Evolutionary conservation across 2,888 invertebrate genomes (phyloP).

Genomic region (Lasioglossum leucozonium): DNA sequence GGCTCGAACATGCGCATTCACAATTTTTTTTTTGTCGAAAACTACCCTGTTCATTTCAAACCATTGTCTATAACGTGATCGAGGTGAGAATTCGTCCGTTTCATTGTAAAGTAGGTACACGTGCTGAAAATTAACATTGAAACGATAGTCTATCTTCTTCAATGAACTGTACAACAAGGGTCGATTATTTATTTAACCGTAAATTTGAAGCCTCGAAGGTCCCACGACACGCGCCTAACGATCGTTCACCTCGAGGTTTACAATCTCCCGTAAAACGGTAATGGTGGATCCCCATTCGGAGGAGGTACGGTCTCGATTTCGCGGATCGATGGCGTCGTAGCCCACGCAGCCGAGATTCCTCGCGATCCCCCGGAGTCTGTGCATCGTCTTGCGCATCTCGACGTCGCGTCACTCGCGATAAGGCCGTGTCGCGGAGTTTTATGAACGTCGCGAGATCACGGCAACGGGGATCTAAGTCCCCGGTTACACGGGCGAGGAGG

Average conservation of each 20-base stretch:
- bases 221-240: background rate
- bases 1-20: background rate
- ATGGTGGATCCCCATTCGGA: slow-evolving; percentile 3
- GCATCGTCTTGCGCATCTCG: background rate
- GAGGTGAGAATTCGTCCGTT: too few relatives aligned
- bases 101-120: background rate
- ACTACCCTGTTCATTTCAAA: background rate
- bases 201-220: too few relatives aligned
- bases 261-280: slow-evolving; percentile 1
- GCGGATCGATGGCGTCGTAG: slow-evolving; percentile 33
- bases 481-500: background rate
- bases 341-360: slow-evolving; percentile 51
- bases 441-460: slow-evolving; percentile 38
- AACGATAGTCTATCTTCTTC: too few relatives aligned
- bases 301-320: slow-evolving; percentile 32
- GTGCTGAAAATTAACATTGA: too few relatives aligned
- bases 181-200: background rate
- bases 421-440: slow-evolving; percentile 54
- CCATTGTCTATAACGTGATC: too few relatives aligned
- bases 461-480: slow-evolving; percentile 29
- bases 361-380: slow-evolving; percentile 22
- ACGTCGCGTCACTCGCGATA: slow-evolving; percentile 29
- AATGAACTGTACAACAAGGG: background rate
- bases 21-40: background rate
- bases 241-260: background rate